Evolutionary conservation across 2,888 invertebrate species (phyloP).

Genomic region (Endotricha flammealis): DNA sequence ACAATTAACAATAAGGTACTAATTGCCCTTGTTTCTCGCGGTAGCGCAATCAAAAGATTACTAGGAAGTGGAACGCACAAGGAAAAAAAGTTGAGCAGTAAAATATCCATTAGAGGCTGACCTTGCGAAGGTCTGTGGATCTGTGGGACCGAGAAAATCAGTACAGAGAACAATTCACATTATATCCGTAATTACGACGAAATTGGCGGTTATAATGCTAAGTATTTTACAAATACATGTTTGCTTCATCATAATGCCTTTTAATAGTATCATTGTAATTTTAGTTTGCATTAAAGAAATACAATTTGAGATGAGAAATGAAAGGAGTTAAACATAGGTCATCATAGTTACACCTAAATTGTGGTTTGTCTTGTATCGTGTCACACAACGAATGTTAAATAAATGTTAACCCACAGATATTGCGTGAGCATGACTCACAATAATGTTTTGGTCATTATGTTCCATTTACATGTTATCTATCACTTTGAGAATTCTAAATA

Average conservation of each 20-base stretch:
- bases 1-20: not conserved
- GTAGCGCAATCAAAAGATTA: conserved; percentile 8
- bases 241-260: not conserved
- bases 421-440: too few relatives aligned
- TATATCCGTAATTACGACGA: conserved; percentile 6
- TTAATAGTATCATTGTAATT: too few relatives aligned
- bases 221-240: not conserved
- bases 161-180: conserved; percentile 7
- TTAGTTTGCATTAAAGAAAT: too few relatives aligned
- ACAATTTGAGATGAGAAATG: too few relatives aligned
- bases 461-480: too few relatives aligned
- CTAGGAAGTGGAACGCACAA: conserved; percentile 5
- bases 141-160: conserved; percentile 9
- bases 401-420: too few relatives aligned
- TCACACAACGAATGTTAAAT: too few relatives aligned
- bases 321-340: too few relatives aligned
- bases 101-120: conserved; percentile 10
- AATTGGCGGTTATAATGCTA: conserved; percentile 1
- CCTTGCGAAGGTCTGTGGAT: conserved; percentile 13
- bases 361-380: too few relatives aligned
- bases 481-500: too few relatives aligned
- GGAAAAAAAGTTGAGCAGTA: conserved; percentile 10
- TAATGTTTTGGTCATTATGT: too few relatives aligned
- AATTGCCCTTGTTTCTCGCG: conserved; percentile 6
- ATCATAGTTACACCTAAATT: too few relatives aligned